Conservation (phyloP, 2,113 vertebrate genomes). For the Rissa tridactyla region DNA sequence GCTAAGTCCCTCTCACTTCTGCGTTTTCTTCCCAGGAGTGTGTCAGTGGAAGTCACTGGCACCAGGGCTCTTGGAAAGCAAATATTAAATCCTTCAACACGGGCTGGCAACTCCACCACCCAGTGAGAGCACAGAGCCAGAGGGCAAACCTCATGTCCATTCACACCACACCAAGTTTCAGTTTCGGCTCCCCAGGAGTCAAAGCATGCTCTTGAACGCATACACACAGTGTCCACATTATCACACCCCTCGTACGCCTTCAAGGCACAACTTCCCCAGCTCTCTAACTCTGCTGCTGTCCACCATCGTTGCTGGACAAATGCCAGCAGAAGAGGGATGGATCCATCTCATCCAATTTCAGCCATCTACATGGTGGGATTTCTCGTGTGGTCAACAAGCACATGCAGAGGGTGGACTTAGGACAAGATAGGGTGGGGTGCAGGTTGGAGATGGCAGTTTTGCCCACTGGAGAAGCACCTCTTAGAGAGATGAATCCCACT, state of each 20-base stretch:
- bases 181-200: not conserved
- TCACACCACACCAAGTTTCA: not conserved
- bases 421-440: not conserved
- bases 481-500: not conserved
- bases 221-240: not conserved
- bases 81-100: not conserved
- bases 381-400: not conserved
- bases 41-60: not conserved
- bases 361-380: not conserved
- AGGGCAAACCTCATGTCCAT: not conserved
- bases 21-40: not conserved
- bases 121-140: not conserved
- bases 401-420: fast-evolving
- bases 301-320: not conserved
- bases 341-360: not conserved
- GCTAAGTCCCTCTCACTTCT: not conserved
- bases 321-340: not conserved
- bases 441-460: not conserved
- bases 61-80: not conserved
- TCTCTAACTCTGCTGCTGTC: not conserved
- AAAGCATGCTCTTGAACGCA: not conserved
- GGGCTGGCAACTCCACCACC: not conserved
- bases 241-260: not conserved
- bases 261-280: not conserved
- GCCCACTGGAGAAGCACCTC: not conserved